Base-by-base conservation (phyloP, 2,113 vertebrate species). In the Cryptomyrus ogoouensis region DNA sequence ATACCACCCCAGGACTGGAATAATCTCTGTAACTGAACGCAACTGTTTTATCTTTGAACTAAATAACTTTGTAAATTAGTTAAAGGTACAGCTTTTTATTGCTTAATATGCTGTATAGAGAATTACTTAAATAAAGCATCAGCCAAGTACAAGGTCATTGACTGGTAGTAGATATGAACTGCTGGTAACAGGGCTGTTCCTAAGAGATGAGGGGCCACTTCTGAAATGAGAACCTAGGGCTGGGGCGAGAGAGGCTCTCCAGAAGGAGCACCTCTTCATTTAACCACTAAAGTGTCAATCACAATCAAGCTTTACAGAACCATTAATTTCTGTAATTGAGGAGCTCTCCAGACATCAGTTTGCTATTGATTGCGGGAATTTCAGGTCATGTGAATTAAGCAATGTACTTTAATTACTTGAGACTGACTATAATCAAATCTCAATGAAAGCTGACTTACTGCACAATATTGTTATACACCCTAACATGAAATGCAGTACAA, bases 241-340 rank as follows among this genome's bases (percentile, higher is more conserved):
- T 83, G 66, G 50, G 42, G 15, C 4, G 24, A 31, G 77, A 88
- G 35, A 44, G 62, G 58, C 89, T 52, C 85, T 90, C 58, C 84
- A 88, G 31, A 70, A 80, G 47, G 49, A 90, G 89, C 85, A 80
- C 66, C 89, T 88, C 89, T 90, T 90, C 58, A 90, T 87, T 90
- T 90, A 90, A 56, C 85, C 85, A 87, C 89, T 56, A 27, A 88
- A 90, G 89, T 88, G 66, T 66, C 89, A 90, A 56, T 56, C 27
- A 74, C 27, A 74, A 70, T 86, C 84, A 87, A 50, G 46, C 46
- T 58, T 31, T 6, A 12, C 44, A 47, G n/a, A 83, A 87, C 84
- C 89, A 70, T 88, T 44, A n/a, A 87, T 50, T 42, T 62, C 46
- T n/a, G 31, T 56, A 74, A 90, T 47, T 87, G 46, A 74, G 62